Conservation (phyloP, 1,140 invertebrate genomes). For the Drosophila santomea region DNA sequence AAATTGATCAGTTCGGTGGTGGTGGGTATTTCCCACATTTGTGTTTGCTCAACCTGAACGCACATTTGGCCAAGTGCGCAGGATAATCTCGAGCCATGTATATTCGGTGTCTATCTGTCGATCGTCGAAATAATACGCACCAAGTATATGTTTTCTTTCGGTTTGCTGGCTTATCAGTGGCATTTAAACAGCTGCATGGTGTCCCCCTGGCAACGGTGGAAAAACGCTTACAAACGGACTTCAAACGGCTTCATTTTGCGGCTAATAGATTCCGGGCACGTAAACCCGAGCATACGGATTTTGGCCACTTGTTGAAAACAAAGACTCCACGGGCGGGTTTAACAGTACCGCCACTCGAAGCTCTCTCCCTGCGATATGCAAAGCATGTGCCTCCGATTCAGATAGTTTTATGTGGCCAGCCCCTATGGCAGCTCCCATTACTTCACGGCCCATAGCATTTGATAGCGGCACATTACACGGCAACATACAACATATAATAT, state of each 20-base stretch:
- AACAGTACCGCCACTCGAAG: conserved; percentile 12
- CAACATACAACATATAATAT: neutral
- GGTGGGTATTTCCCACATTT: conserved; percentile 53
- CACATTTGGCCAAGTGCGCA: conserved; percentile 69
- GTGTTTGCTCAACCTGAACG: conserved; percentile 63
- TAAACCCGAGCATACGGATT: conserved; percentile 63
- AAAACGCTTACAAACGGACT: conserved; percentile 38
- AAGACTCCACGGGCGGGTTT: conserved; percentile 23
- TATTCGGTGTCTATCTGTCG: neutral
- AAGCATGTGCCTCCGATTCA: conserved; percentile 48
- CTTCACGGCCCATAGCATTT: conserved; percentile 38
- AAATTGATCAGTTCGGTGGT: conserved; percentile 39
- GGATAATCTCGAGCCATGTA: conserved; percentile 25
- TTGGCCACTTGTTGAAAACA: conserved; percentile 57
- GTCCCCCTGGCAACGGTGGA: conserved; percentile 36
- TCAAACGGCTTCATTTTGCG: conserved; percentile 47
- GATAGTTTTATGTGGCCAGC: conserved; percentile 23
- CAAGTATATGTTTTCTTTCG: conserved; percentile 14
- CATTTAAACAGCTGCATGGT: conserved; percentile 74
- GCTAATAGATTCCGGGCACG: conserved; percentile 54
- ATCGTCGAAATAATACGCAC: conserved; percentile 10
- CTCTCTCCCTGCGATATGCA: conserved; percentile 51
- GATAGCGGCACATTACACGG: conserved; percentile 35
- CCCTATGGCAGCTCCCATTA: conserved; percentile 50
- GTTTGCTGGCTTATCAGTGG: conserved; percentile 56